Percentiles rank a stretch among this genome's conserved stretches.
These are phyloP conservation scores for Oceanites oceanicus DNA, from an alignment of 2,113 vertebrate genomes.

Conservation along the genomic window DNA sequence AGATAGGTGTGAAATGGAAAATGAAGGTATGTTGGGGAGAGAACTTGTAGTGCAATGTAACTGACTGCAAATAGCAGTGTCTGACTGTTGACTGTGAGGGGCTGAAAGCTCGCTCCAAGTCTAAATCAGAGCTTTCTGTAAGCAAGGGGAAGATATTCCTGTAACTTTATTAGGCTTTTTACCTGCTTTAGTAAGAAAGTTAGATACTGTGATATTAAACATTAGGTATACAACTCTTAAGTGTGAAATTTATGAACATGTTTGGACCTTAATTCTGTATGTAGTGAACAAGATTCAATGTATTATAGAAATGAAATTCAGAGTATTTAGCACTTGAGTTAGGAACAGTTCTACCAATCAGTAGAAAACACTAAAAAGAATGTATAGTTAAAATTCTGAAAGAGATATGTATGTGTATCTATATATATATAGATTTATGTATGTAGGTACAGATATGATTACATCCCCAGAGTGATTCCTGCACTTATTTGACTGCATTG, in stretches of 20 bases:
- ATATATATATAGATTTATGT: background rate
- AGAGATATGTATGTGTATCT: background rate
- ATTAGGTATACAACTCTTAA: background rate
- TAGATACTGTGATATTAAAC: background rate
- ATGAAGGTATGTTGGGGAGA: background rate
- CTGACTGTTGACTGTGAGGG: background rate
- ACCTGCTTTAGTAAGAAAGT: background rate
- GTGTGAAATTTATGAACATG: background rate
- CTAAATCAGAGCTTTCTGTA: background rate
- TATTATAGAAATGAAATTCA: background rate
- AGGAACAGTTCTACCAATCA: background rate
- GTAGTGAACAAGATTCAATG: background rate
- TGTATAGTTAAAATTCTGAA: background rate
- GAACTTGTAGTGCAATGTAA: background rate
- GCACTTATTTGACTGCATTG: background rate
- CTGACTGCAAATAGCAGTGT: fast-evolving
- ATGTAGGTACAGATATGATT: background rate
- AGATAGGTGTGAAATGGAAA: background rate
- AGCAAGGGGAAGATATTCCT: background rate
- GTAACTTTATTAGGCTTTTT: background rate
- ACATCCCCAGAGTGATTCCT: background rate
- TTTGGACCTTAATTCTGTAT: background rate
- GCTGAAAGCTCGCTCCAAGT: background rate
- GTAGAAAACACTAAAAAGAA: background rate
- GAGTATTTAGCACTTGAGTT: background rate